A percentile compares a stretch with the other conserved stretches of the same genome.
Conservation (phyloP, 2,113 vertebrate genomes). For the Hippocampus comes region DNA sequence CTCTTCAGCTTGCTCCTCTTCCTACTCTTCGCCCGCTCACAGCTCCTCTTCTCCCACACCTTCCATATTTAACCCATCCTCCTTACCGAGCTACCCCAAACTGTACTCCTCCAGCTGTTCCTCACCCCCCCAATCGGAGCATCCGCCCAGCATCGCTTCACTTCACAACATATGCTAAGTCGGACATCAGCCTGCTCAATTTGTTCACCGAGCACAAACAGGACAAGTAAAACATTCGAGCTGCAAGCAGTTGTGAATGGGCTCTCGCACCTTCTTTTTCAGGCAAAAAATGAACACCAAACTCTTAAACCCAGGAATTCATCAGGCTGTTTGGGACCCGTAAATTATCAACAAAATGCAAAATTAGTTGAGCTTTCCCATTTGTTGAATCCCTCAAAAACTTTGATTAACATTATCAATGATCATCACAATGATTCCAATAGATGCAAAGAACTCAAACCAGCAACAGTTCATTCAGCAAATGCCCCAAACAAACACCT, state of each 20-base stretch:
- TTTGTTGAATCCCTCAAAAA: no score
- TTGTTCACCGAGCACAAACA: background rate
- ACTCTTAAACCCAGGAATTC: background rate
- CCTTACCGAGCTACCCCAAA: constrained; percentile 40
- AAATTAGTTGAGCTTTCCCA: no score
- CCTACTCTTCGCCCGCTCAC: constrained; percentile 27
- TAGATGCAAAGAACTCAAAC: no score
- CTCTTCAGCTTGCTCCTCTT: constrained; percentile 29
- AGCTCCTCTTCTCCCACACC: constrained; percentile 28
- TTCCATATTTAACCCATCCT: constrained; percentile 4
- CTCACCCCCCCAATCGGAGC: constrained; percentile 80
- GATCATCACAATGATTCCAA: background rate
- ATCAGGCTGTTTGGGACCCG: no score
- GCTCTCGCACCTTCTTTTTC: background rate
- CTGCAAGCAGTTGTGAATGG: background rate
- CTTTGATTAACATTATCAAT: no score
- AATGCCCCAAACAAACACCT: background rate
- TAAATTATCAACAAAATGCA: no score
- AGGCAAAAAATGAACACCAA: background rate
- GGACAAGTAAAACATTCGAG: background rate
- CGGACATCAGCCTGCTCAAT: constrained; percentile 8
- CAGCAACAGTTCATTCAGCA: background rate
- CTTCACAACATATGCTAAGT: constrained; percentile 84
- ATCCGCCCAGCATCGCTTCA: constrained; percentile 57
- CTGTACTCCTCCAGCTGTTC: constrained; percentile 54